Conservation (phyloP, 2,888 invertebrate genomes). For the Schrankia costaestrigalis region DNA sequence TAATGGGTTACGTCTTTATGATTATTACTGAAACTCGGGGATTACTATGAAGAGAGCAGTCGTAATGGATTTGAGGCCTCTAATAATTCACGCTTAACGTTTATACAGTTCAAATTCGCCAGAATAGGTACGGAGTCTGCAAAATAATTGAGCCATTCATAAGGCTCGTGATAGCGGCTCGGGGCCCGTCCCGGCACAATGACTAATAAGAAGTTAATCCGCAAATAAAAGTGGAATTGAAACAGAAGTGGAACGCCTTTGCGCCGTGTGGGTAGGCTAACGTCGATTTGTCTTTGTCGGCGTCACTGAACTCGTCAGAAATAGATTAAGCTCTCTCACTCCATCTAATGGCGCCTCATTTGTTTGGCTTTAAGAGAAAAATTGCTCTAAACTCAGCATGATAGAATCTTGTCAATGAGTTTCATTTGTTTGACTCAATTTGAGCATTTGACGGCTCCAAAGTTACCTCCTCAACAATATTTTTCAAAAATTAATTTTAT, state of each 20-base stretch:
- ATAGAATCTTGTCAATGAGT: constrained; percentile 75
- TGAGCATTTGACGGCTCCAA: constrained; percentile 30
- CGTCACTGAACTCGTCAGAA: constrained; percentile 82
- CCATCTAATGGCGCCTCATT: constrained; percentile 80
- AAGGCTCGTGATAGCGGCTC: constrained; percentile 73
- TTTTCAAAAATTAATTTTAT: constrained; percentile 56
- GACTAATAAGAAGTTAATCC: constrained; percentile 81
- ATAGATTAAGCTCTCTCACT: constrained; percentile 81
- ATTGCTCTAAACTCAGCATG: constrained; percentile 74
- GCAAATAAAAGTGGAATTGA: constrained; percentile 81
- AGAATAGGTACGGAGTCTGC: constrained; percentile 53
- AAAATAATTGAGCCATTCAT: constrained; percentile 79
- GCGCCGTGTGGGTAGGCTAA: constrained; percentile 79
- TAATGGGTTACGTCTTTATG: constrained; percentile 41
- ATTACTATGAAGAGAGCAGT: constrained; percentile 12
- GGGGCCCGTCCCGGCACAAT: constrained; percentile 65
- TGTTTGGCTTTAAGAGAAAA: constrained; percentile 80
- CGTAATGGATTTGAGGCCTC: constrained; percentile 22
- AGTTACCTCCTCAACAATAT: constrained; percentile 42
- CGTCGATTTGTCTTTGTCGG: constrained; percentile 81
- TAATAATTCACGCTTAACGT: constrained; percentile 32
- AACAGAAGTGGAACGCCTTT: constrained; percentile 78
- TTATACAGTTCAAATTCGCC: constrained; percentile 38
- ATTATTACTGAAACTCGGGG: constrained; percentile 20
- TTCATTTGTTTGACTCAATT: constrained; percentile 71